Evolutionary conservation across 2,797 vertebrate species (phyloP), one percentile per base, ranked within the genome.

Genomic region (Carapus acus): DNA sequence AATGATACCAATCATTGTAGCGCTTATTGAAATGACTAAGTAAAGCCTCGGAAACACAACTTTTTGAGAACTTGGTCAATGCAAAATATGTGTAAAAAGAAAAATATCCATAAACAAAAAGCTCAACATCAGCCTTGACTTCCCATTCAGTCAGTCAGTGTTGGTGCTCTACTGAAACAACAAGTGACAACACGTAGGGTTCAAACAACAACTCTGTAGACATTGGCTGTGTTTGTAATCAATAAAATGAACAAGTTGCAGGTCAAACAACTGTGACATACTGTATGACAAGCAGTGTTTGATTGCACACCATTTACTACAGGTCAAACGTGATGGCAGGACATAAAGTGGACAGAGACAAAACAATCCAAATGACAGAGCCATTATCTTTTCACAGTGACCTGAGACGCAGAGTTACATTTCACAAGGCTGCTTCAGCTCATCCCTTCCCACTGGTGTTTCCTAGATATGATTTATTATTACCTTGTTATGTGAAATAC

Each of bases 101-200:
- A 49, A 70, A 59, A 42, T 43, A 67, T 74, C 58, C 76, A 67
- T 84, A 81, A 77, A 83, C 74, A 76, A 74, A 79, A 74, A 65
- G 64, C 71, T 71, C 37, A 42, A 38, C 31, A 33, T 49, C 56
- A 66, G 58, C 63, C 65, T 67, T 69, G 69, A 78, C 73, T 75
- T 45, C 56, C 46, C 49, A 27, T 49, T 58, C 45, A 41, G 57
- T 53, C 39, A 51, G 70, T 62, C 43, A 73, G 58, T 27, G 24
- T 27, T 44, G 52, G 37, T 14, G 60, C 43, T 59, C 37, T 49
- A 44, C 21, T 43, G 9, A 55, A 9, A 48, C 37, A 49, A 43
- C 43, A 71, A 40, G 58, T 18, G 49, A n/a, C 8, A 33, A 13
- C 11, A 15, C 14, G 7, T 13, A 36, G 13, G 11, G 34, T n/a